Conservation (phyloP, 2,888 invertebrate species). For the Heteromurus nitidus region DNA sequence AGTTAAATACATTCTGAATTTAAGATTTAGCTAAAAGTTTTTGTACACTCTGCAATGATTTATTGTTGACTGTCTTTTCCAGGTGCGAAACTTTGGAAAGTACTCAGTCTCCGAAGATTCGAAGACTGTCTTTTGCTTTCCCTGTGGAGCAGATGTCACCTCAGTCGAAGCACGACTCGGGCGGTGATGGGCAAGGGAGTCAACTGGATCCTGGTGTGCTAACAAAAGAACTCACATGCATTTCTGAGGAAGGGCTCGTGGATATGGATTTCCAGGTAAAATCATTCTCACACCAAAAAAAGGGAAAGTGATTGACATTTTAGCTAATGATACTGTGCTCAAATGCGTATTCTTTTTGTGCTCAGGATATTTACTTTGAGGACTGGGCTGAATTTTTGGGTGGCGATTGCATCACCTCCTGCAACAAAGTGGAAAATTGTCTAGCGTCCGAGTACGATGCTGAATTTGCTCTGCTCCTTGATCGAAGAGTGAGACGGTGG, state of each 20-base stretch:
- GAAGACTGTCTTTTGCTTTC: slow-evolving; percentile 75
- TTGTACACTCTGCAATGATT: no score
- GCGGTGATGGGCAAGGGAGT: slow-evolving; percentile 65
- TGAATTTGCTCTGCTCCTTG: slow-evolving; percentile 85
- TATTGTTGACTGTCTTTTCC: not conserved
- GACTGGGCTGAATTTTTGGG: slow-evolving; percentile 72
- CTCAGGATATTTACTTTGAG: slow-evolving; percentile 72
- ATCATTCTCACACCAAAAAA: no score
- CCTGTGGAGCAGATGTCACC: slow-evolving; percentile 71
- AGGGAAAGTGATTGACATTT: no score
- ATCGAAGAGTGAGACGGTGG: slow-evolving; percentile 84
- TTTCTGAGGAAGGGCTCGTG: slow-evolving; percentile 89
- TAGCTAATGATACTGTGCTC: no score
- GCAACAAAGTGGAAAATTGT: slow-evolving; percentile 81
- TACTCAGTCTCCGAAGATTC: slow-evolving; percentile 79
- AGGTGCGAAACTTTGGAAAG: slow-evolving; percentile 75
- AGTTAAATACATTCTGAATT: no score
- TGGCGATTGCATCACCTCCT: slow-evolving; percentile 86
- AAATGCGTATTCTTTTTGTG: not conserved
- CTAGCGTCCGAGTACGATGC: slow-evolving; percentile 76
- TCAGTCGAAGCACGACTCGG: slow-evolving; percentile 68
- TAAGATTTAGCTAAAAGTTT: no score
- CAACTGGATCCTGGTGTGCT: slow-evolving; percentile 68
- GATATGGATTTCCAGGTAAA: slow-evolving; percentile 89
- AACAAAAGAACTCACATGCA: slow-evolving; percentile 83